Evolutionary conservation across 2,888 invertebrate species (phyloP), one percentile per base, ranked within the genome.

Genomic region (Mayetiola destructor): DNA sequence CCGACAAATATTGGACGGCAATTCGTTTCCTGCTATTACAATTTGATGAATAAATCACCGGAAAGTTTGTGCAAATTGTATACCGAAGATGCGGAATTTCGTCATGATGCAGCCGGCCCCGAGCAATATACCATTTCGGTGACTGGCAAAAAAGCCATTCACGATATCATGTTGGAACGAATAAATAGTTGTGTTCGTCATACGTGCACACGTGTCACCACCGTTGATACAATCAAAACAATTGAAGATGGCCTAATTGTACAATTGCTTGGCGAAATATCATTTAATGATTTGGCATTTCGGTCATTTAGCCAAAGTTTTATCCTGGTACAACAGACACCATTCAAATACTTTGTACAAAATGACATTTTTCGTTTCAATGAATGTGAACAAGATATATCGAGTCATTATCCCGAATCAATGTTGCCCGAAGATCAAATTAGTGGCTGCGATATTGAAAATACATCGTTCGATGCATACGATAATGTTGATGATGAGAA

Each of bases 401-500:
- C n/a, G n/a, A n/a, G n/a, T n/a, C n/a, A n/a, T n/a, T n/a, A n/a
- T n/a, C n/a, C n/a, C 37, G 14, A 12, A 14, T 37, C 37, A 37
- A 37, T 16, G 8, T 4, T 9, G 14, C 37, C 42, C 23, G 29
- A 2, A 3, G 27, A 48, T 1, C 5, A 20, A 27, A 48, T 27
- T 48, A 27, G 48, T 23, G 48, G 3, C 23, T 27, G 9, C 48
- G 27, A 27, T 48, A 27, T 12, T 23, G 27, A 48, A 27, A 48
- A n/a, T 23, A 48, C n/a, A 48, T 48, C 27, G 48, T n/a, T n/a
- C n/a, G n/a, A 48, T 5, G 27, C 48, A n/a, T 48, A n/a, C 48
- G 48, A 48, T 27, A 27, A 27, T 9, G 4, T 16, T n/a, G 8
- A n/a, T 48, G 37, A 37, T 37, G 37, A 9, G n/a, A 14, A 14